These are phyloP conservation scores for Channa striata DNA, from an alignment of 2,797 vertebrate genomes.

Conservation along the genomic window DNA sequence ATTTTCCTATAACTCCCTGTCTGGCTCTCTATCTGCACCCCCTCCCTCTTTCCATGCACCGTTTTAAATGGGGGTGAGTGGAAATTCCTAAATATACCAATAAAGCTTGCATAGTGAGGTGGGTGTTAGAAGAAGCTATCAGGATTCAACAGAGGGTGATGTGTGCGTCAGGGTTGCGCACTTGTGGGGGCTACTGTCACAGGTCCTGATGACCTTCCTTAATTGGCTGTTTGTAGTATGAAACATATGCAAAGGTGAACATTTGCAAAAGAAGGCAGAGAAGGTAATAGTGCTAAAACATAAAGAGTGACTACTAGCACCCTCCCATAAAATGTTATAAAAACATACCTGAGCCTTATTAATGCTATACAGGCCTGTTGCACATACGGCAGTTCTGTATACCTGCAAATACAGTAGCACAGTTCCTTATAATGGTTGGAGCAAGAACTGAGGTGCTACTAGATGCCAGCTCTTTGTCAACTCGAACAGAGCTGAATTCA, in stretches of 20 bases:
- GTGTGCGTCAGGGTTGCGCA: neutral
- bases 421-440: no score
- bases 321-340: no score
- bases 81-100: slow-evolving; percentile 66
- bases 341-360: no score
- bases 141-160: slow-evolving; percentile 35
- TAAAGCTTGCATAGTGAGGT: neutral
- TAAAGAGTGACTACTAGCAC: neutral
- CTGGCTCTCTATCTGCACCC: slow-evolving; percentile 72
- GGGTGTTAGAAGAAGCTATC: slow-evolving; percentile 23
- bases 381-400: no score
- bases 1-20: slow-evolving; percentile 59
- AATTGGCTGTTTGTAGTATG: slow-evolving; percentile 41
- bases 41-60: slow-evolving; percentile 51
- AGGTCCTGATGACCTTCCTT: slow-evolving; percentile 34
- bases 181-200: neutral
- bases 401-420: no score
- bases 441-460: neutral
- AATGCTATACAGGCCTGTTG: no score
- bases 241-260: slow-evolving; percentile 23
- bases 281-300: no score
- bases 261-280: slow-evolving; percentile 4
- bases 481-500: neutral
- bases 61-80: slow-evolving; percentile 74
- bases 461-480: neutral